These are phyloP conservation scores for Sericinus montela DNA, from an alignment of 2,888 invertebrate genomes.

Conservation along the genomic window DNA sequence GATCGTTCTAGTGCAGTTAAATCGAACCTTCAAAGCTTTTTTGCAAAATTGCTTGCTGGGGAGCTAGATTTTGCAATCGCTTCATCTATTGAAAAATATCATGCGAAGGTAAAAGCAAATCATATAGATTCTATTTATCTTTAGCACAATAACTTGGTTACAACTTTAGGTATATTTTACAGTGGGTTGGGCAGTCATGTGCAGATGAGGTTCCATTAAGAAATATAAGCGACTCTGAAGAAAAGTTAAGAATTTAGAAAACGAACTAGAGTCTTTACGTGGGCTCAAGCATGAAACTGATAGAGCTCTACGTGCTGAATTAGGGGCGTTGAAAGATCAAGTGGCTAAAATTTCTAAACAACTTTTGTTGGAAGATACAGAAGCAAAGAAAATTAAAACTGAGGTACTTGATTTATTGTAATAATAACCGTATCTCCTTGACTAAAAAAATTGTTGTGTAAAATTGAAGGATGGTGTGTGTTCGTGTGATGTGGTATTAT, in stretches of 20 bases:
- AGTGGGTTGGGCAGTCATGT: slow-evolving; percentile 64
- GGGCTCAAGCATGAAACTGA: slow-evolving; percentile 51
- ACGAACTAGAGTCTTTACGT: slow-evolving; percentile 44
- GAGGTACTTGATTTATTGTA: slow-evolving; percentile 35
- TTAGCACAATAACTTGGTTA: no score
- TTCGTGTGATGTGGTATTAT: no score
- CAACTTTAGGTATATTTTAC: no score
- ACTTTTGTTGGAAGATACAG: slow-evolving; percentile 42
- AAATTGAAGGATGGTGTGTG: no score
- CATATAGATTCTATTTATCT: no score
- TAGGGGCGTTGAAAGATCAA: slow-evolving; percentile 48
- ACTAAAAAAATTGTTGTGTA: no score
- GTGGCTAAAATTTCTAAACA: slow-evolving; percentile 43
- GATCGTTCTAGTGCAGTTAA: slow-evolving; percentile 50
- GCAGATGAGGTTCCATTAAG: slow-evolving; percentile 37
- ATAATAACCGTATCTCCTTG: no score
- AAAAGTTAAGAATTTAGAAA: slow-evolving; percentile 36
- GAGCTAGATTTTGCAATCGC: slow-evolving; percentile 69
- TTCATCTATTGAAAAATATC: slow-evolving; percentile 63
- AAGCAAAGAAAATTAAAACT: slow-evolving; percentile 30
- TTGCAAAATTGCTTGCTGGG: slow-evolving; percentile 49
- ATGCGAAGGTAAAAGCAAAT: slow-evolving; percentile 51
- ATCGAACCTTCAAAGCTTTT: slow-evolving; percentile 50
- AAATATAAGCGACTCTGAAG: slow-evolving; percentile 35
- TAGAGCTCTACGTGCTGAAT: slow-evolving; percentile 52